These are phyloP conservation scores for Petromus typicus DNA, from an alignment of 2,113 vertebrate species.

Conservation along the genomic window DNA sequence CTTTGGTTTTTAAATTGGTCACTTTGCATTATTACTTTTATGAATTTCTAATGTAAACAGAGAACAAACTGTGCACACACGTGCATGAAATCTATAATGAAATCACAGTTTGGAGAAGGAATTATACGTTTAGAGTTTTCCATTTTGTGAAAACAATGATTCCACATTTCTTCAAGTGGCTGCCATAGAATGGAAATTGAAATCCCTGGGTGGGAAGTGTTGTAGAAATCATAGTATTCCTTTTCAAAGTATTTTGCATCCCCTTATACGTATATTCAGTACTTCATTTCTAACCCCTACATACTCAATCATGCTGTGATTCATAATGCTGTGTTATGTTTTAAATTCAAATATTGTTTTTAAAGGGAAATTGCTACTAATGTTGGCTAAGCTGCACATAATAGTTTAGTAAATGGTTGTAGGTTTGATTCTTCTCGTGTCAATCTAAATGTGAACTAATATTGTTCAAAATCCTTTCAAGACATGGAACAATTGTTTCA, in stretches of 20 bases:
- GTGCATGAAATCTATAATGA: slow-evolving; percentile 73
- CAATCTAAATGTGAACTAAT: slow-evolving; percentile 75
- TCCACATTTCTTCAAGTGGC: slow-evolving; percentile 71
- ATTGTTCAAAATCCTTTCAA: slow-evolving; percentile 66
- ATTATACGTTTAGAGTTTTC: slow-evolving; percentile 76
- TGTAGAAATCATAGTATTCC: slow-evolving; percentile 73
- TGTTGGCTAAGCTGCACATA: slow-evolving; percentile 70
- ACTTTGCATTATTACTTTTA: slow-evolving; percentile 57
- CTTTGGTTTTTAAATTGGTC: slow-evolving; percentile 51
- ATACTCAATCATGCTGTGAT: slow-evolving; percentile 69
- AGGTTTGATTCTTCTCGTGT: slow-evolving; percentile 66
- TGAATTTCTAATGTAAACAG: slow-evolving; percentile 75
- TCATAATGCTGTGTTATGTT: slow-evolving; percentile 76
- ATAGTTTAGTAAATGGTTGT: slow-evolving; percentile 73
- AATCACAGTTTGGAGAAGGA: slow-evolving; percentile 73
- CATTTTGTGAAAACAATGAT: slow-evolving; percentile 77
- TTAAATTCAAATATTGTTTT: slow-evolving; percentile 81
- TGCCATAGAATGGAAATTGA: slow-evolving; percentile 74
- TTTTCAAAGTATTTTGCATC: slow-evolving; percentile 74
- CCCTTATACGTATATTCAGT: slow-evolving; percentile 75
- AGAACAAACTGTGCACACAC: slow-evolving; percentile 46
- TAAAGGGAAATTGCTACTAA: slow-evolving; percentile 73
- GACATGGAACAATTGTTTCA: slow-evolving; percentile 74
- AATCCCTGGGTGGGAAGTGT: slow-evolving; percentile 72
- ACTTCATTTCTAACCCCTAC: slow-evolving; percentile 77